Evolutionary conservation across 1,140 invertebrate genomes (phyloP).

Genomic region (Drosophila aff.): DNA sequence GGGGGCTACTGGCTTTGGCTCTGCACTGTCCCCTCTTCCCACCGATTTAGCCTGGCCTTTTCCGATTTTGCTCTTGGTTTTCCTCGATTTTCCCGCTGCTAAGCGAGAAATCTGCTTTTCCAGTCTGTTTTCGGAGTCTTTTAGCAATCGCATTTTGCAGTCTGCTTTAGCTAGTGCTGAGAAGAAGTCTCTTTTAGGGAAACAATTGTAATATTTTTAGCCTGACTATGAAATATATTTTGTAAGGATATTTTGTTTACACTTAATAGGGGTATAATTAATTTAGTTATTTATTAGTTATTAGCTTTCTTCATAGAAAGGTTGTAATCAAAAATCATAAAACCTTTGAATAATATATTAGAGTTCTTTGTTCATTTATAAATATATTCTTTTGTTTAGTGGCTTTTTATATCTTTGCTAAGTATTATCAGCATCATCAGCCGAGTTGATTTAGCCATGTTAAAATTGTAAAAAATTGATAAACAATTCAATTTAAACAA

Average conservation of each 20-base stretch:
- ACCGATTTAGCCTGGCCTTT: background rate
- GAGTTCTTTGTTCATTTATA: background rate
- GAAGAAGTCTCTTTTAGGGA: too few relatives aligned
- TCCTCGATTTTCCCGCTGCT: conserved; percentile 30
- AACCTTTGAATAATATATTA: too few relatives aligned
- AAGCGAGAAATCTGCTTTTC: conserved; percentile 59
- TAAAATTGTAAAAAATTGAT: too few relatives aligned
- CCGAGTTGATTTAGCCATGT: too few relatives aligned
- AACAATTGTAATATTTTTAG: background rate
- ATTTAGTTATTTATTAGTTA: too few relatives aligned
- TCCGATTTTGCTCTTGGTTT: background rate
- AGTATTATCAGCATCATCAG: too few relatives aligned
- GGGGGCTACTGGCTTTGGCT: conserved; percentile 11
- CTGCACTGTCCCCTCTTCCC: background rate
- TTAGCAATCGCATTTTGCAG: conserved; percentile 18
- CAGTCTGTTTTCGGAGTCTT: conserved; percentile 33
- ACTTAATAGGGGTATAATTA: too few relatives aligned
- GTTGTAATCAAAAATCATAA: too few relatives aligned
- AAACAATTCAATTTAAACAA: too few relatives aligned
- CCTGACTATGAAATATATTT: background rate
- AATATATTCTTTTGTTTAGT: too few relatives aligned
- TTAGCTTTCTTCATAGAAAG: too few relatives aligned
- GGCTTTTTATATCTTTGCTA: too few relatives aligned
- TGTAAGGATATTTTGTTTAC: background rate
- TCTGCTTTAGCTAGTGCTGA: background rate